Evolutionary conservation across 2,113 vertebrate genomes (phyloP).

Genomic region (Corythaixoides concolor): DNA sequence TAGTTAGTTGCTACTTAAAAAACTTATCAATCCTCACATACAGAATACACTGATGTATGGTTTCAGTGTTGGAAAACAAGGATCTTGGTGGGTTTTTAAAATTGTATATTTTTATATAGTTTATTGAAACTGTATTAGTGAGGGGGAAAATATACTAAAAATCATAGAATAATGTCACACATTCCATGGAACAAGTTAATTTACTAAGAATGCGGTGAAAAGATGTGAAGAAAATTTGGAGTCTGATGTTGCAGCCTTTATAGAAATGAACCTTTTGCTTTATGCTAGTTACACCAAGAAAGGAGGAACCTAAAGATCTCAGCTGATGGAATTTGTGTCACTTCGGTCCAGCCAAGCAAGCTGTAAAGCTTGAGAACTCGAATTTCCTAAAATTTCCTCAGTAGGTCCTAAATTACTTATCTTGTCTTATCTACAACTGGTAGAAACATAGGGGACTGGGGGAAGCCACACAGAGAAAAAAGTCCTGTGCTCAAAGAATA

Average conservation of each 20-base stretch:
- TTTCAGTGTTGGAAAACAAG: not conserved
- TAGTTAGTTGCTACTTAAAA: not conserved
- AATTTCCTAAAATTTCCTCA: not conserved
- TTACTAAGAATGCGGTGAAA: not conserved
- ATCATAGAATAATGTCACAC: not conserved
- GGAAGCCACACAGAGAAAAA: not conserved
- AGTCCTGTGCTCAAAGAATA: not conserved
- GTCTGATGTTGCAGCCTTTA: not conserved
- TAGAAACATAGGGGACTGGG: not conserved
- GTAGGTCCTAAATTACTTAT: not conserved
- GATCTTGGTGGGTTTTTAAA: accelerated
- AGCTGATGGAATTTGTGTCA: not conserved
- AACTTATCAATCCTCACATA: not conserved
- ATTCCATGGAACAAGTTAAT: not conserved
- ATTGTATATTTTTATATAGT: not conserved
- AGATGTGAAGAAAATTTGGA: not conserved
- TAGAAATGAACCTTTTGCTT: not conserved
- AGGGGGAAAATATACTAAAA: not conserved
- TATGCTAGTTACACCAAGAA: not conserved
- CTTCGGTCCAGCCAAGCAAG: not conserved
- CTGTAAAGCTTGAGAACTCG: not conserved
- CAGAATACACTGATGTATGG: not conserved
- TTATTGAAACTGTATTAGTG: not conserved
- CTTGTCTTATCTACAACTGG: not conserved
- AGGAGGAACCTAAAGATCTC: not conserved